Evolutionary conservation across 2,797 vertebrate species (phyloP), one percentile per base, ranked within the genome.

Genomic region (Phalanger gymnotis): DNA sequence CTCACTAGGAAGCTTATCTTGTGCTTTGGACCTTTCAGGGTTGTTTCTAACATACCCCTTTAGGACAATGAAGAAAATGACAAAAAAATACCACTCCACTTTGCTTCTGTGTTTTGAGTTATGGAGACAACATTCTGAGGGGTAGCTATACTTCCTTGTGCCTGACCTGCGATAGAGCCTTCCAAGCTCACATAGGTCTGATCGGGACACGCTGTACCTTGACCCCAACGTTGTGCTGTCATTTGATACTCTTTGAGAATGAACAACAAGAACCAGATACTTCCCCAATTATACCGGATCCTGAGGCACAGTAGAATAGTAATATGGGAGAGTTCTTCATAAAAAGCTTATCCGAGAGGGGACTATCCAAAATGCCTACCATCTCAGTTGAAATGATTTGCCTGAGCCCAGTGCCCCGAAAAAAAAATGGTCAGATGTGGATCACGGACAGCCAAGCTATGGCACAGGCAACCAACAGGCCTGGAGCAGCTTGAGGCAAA

Each of bases 401-500:
- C 73, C 89, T 87, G 47, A 92, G 90, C 95, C 94, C 96, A 27
- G 73, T 27, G 73, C 40, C 73, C 66, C 1, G 9, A 27, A 51
- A 47, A 81, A 73, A 87, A 87, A 87, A 3, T 28, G 91, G 96
- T 91, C 95, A 96, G 91, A 94, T 96, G 34, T 90, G 95, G 90
- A 93, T 96, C 96, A 91, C 47, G 90, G 91, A 92, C 52, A 91
- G 55, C 34, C 53, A 94, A 94, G 51, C 90, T 93, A 55, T 92
- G 87, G 57, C 55, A 53, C 93, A 73, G 66, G 53, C 73, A 73
- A 90, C 93, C 94, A 92, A 95, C 95, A 96, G 97, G 97, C 93
- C 96, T 95, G 73, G 96, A 97, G 97, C 94, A 4, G 97, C 97
- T 97, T 96, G 96, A 96, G 96, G 97, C 96, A 98, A 58, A 81